Conservation (phyloP, 1,140 invertebrate genomes). For the Lasaia peninsularis region DNA sequence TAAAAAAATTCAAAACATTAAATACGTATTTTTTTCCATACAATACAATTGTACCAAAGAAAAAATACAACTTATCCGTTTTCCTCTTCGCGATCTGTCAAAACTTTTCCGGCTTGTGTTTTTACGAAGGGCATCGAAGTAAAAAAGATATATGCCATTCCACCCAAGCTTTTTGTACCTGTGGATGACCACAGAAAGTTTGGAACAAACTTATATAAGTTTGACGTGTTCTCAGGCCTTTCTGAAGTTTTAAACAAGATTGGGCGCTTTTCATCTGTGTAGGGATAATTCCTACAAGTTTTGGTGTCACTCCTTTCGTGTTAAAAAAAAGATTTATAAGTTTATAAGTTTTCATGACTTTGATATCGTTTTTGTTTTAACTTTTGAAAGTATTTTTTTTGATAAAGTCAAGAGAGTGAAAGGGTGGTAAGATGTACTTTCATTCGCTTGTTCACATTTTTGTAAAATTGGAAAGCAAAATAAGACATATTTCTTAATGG, state of each 20-base stretch:
- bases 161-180: neutral
- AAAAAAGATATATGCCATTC: constrained; percentile 1
- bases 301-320: neutral
- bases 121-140: constrained; percentile 1
- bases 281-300: constrained; percentile 7
- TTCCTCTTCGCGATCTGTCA: neutral
- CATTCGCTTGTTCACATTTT: too few relatives aligned
- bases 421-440: too few relatives aligned
- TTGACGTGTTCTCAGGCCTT: neutral
- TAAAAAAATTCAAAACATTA: too few relatives aligned
- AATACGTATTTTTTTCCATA: neutral
- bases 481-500: too few relatives aligned
- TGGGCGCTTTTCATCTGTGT: constrained; percentile 4
- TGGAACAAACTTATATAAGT: constrained; percentile 1
- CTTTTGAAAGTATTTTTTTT: neutral
- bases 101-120: constrained; percentile 3
- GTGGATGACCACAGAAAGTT: constrained; percentile 3
- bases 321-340: constrained; percentile 7
- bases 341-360: neutral
- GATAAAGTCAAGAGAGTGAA: neutral
- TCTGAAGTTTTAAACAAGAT: constrained; percentile 3
- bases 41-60: neutral
- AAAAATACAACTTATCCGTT: neutral
- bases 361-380: constrained; percentile 2
- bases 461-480: too few relatives aligned